phyloP scores from a whole-genome alignment of 2,113 vertebrate genomes.

The Sialia sialis region DNA sequence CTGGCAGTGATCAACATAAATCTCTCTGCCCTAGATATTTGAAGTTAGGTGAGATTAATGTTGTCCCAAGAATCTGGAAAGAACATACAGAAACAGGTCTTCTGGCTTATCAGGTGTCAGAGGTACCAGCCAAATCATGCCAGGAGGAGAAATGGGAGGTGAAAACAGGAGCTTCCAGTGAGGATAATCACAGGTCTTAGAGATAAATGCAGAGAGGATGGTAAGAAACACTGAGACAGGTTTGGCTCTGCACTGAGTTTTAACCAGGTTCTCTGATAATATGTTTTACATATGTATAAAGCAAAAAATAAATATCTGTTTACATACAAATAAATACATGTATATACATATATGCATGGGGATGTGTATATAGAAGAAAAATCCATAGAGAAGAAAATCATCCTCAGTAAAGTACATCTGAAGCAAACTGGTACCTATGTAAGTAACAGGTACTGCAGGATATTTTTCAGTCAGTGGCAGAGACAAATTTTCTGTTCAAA shows the following conservation, averaged over 20 bases:
- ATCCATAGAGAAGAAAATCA: not conserved
- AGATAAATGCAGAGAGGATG: not conserved
- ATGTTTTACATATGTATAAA: not conserved
- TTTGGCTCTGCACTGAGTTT: not conserved
- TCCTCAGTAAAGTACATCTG: not conserved
- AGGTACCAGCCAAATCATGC: not conserved
- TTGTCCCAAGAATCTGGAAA: not conserved
- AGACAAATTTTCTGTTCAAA: not conserved
- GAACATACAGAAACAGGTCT: not conserved
- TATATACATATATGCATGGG: fast-evolving
- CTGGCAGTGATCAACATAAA: not conserved
- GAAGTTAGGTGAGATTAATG: not conserved
- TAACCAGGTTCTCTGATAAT: not conserved
- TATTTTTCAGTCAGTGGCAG: not conserved
- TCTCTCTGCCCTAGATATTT: not conserved
- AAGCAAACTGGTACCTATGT: not conserved
- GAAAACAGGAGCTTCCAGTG: not conserved
- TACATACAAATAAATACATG: not conserved
- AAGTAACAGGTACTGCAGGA: not conserved
- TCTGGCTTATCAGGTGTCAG: not conserved
- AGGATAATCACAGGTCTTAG: not conserved
- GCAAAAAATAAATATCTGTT: not conserved
- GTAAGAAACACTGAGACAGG: not conserved
- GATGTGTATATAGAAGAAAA: not conserved
- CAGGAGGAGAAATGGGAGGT: not conserved